Conservation (phyloP, 2,888 invertebrate genomes). For the Malachius bipustulatus region DNA sequence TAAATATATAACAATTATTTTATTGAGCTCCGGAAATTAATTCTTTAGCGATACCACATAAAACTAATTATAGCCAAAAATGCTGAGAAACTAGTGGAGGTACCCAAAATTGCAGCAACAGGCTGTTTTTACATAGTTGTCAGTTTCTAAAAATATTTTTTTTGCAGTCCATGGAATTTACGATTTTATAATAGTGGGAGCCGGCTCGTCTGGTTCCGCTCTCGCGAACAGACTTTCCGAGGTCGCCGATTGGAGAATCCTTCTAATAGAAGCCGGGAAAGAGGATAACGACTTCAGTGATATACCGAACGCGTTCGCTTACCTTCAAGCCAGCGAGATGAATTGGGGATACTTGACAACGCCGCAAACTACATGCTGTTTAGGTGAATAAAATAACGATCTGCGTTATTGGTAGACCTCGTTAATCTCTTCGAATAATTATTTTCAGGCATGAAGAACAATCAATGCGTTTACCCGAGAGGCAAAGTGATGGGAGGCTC, state of each 20-base stretch:
- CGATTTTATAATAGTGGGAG: slow-evolving; percentile 33
- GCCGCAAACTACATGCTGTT: slow-evolving; percentile 12
- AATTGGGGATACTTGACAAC: slow-evolving; percentile 61
- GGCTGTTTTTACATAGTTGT: too few species aligned
- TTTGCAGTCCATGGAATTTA: slow-evolving; percentile 24
- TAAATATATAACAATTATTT: too few species aligned
- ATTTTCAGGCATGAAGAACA: slow-evolving; percentile 52
- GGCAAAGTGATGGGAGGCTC: slow-evolving; percentile 77
- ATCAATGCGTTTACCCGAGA: slow-evolving; percentile 68
- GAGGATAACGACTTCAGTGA: slow-evolving; percentile 71
- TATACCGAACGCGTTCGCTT: slow-evolving; percentile 62
- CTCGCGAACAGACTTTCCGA: slow-evolving; percentile 20
- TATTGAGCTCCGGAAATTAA: too few species aligned
- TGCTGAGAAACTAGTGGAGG: too few species aligned
- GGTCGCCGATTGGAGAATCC: slow-evolving; percentile 18
- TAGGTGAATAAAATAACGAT: slow-evolving; percentile 8
- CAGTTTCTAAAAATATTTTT: too few species aligned
- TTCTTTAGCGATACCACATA: too few species aligned
- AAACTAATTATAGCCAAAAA: too few species aligned
- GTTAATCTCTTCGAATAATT: slow-evolving; percentile 2
- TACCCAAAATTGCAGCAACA: too few species aligned
- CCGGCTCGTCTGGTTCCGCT: slow-evolving; percentile 38
- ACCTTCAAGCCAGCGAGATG: slow-evolving; percentile 67
- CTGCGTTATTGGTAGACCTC: background rate
- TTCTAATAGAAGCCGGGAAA: slow-evolving; percentile 30